Conservation (phyloP, 1,140 invertebrate species). For the Drosophila rufa region DNA sequence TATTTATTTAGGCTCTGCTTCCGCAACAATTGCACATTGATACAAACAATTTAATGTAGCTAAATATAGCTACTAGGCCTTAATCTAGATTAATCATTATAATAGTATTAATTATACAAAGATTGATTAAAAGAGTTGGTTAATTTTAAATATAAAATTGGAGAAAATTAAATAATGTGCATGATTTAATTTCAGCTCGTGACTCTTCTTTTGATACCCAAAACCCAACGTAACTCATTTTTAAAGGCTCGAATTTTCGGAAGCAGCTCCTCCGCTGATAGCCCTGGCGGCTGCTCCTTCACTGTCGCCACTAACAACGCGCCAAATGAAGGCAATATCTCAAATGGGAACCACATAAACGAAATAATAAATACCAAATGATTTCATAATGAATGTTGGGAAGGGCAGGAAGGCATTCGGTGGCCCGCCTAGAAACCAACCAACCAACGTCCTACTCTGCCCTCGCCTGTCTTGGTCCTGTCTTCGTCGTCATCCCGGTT, state of each 20-base stretch:
- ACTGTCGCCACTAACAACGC: conserved; percentile 60
- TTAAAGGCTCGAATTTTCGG: background rate
- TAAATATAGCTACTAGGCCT: too few relatives aligned
- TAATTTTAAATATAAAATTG: background rate
- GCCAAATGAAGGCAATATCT: conserved; percentile 78
- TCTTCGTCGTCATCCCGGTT: conserved; percentile 35
- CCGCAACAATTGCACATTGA: too few relatives aligned
- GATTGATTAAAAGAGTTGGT: background rate
- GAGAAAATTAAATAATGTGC: background rate
- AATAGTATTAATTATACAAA: background rate
- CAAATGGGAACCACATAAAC: conserved; percentile 79
- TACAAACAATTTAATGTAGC: too few relatives aligned
- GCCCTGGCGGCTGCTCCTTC: conserved; percentile 8
- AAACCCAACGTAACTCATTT: background rate
- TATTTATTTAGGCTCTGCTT: background rate
- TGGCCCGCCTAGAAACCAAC: conserved; percentile 34
- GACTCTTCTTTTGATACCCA: background rate
- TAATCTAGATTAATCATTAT: background rate
- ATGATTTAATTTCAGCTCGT: background rate
- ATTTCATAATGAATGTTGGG: conserved; percentile 77
- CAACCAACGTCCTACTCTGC: background rate
- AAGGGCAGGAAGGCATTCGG: conserved; percentile 49
- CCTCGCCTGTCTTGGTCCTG: conserved; percentile 2
- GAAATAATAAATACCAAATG: conserved; percentile 83
- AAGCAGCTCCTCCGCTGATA: conserved; percentile 1